phyloP scores from a whole-genome alignment of 2,888 invertebrate genomes.

The Eilema depressum region DNA sequence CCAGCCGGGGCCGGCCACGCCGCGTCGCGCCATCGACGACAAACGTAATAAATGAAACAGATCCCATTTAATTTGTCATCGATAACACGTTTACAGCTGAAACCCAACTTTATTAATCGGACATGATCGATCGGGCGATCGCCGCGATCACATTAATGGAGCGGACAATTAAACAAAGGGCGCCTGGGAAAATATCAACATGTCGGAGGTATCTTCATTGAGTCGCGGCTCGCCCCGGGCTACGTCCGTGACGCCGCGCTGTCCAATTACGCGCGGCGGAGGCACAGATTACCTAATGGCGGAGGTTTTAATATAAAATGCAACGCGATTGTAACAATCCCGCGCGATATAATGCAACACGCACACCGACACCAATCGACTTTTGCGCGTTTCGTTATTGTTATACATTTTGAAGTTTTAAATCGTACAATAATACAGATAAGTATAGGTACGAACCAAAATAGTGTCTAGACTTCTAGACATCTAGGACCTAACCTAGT shows the following conservation, averaged over 20 bases:
- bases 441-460: too few species aligned
- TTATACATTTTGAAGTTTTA: neutral
- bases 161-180: slow-evolving; percentile 32
- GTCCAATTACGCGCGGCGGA: slow-evolving; percentile 50
- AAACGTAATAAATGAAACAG: slow-evolving; percentile 1
- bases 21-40: neutral
- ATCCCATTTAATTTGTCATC: slow-evolving; percentile 10
- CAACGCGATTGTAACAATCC: slow-evolving; percentile 19
- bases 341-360: neutral
- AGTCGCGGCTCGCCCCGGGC: slow-evolving; percentile 6
- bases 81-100: neutral
- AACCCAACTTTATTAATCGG: slow-evolving; percentile 8
- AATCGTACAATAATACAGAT: neutral
- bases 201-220: slow-evolving; percentile 29
- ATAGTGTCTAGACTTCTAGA: neutral
- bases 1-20: neutral
- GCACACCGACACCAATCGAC: neutral
- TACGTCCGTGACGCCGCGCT: neutral
- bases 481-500: neutral
- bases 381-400: neutral
- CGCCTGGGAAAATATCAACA: slow-evolving; percentile 27
- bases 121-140: slow-evolving; percentile 15
- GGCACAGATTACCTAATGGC: too few species aligned
- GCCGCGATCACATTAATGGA: slow-evolving; percentile 15
- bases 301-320: slow-evolving; percentile 48